Percentiles rank a stretch among this genome's conserved stretches.
phyloP scores from a whole-genome alignment of 2,888 invertebrate species.

The Drosophila neonasuta region DNA sequence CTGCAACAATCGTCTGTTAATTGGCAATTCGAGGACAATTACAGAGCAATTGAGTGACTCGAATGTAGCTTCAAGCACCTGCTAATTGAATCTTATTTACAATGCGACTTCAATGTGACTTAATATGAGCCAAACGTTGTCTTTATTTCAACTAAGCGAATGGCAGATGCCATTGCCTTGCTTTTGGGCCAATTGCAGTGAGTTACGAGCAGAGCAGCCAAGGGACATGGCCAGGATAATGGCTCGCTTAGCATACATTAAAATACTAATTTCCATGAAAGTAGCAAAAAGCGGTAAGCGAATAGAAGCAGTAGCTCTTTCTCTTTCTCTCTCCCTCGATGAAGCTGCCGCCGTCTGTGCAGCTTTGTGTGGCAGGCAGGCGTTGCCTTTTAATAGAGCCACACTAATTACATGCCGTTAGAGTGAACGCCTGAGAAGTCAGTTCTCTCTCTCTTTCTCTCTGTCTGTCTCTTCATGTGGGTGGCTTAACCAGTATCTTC shows the following conservation, averaged over 20 bases:
- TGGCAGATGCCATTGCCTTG: constrained; percentile 30
- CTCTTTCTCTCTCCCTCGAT: not conserved
- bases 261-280: constrained; percentile 76
- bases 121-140: constrained; percentile 34
- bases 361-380: constrained; percentile 67
- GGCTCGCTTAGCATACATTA: constrained; percentile 77
- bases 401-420: constrained; percentile 78
- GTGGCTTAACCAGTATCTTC: constrained; percentile 15
- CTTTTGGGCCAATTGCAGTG: constrained; percentile 53
- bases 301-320: constrained; percentile 7
- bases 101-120: constrained; percentile 38
- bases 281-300: constrained; percentile 58
- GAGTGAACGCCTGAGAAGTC: constrained; percentile 68
- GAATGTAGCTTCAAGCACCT: constrained; percentile 45
- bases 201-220: constrained; percentile 44
- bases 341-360: constrained; percentile 10
- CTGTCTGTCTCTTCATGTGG: constrained; percentile 2
- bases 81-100: constrained; percentile 72
- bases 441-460: constrained; percentile 6
- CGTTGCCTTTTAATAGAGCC: constrained; percentile 77
- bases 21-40: constrained; percentile 50
- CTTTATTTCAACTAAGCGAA: constrained; percentile 42
- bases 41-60: constrained; percentile 45
- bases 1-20: constrained; percentile 19
- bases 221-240: constrained; percentile 69